Evolutionary conservation across 2,888 invertebrate species (phyloP).

Genomic region (Cremastobaeus sp.): DNA sequence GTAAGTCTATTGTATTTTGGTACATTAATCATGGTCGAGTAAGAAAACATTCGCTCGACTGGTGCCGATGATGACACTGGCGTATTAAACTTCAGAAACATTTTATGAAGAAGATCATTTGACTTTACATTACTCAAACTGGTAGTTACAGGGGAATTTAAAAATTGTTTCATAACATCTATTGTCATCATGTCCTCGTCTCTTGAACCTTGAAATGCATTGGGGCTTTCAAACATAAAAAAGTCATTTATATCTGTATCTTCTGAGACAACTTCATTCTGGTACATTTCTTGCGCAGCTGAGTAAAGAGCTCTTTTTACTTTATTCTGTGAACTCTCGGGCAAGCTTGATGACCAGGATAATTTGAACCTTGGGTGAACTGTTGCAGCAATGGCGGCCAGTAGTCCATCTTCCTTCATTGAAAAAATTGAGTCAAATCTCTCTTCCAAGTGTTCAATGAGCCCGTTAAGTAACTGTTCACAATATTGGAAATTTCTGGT

Average conservation of each 20-base stretch:
- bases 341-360: background rate
- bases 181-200: too few relatives aligned
- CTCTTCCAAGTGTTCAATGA: background rate
- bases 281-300: background rate
- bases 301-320: background rate
- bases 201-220: too few relatives aligned
- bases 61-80: background rate
- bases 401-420: background rate
- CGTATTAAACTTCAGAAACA: background rate
- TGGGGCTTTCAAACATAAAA: too few relatives aligned
- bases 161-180: too few relatives aligned
- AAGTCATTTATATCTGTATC: too few relatives aligned
- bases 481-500: background rate
- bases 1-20: background rate
- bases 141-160: background rate
- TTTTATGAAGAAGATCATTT: background rate
- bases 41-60: background rate
- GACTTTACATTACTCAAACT: background rate
- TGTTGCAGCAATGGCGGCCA: conserved; percentile 18
- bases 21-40: background rate
- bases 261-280: too few relatives aligned
- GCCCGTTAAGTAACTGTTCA: background rate
- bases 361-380: conserved; percentile 7
- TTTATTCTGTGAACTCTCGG: background rate
- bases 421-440: background rate